These are phyloP conservation scores for Gopherus flavomarginatus DNA, from an alignment of 2,113 vertebrate genomes.

Conservation along the genomic window DNA sequence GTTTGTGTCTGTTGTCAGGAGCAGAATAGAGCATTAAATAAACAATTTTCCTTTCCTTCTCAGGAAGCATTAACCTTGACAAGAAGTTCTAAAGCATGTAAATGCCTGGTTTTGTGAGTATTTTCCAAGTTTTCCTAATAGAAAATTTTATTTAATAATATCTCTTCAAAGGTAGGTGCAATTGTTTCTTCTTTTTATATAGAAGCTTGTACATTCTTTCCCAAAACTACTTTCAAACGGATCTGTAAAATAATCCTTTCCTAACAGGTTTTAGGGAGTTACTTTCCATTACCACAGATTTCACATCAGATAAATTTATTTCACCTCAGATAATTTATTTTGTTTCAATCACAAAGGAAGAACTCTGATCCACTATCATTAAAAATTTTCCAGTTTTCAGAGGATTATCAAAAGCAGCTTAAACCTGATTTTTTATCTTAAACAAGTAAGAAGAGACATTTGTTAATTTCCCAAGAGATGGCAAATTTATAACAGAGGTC, in stretches of 20 bases:
- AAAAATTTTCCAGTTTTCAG: not conserved
- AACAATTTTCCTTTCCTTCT: accelerated
- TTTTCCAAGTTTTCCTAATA: not conserved
- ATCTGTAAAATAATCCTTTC: not conserved
- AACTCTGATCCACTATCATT: not conserved
- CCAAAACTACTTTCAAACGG: not conserved
- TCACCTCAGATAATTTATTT: not conserved
- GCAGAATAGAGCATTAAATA: not conserved
- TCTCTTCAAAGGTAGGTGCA: not conserved
- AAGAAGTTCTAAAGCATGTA: not conserved
- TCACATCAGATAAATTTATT: not conserved
- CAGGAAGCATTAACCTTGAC: not conserved
- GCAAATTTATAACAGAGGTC: not conserved
- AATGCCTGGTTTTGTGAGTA: not conserved
- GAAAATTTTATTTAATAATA: accelerated
- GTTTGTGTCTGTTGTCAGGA: accelerated
- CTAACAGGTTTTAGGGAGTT: not conserved
- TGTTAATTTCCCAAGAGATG: not conserved
- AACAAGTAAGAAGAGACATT: not conserved
- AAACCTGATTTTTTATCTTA: not conserved
- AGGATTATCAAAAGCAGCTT: not conserved
- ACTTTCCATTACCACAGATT: not conserved
- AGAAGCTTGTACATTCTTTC: not conserved
- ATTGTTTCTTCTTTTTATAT: not conserved
- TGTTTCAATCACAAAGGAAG: not conserved